Percentiles rank a stretch among this genome's conserved stretches.
These are phyloP conservation scores for Ciconia nigra DNA, from an alignment of 2,797 vertebrate genomes.

Conservation along the genomic window DNA sequence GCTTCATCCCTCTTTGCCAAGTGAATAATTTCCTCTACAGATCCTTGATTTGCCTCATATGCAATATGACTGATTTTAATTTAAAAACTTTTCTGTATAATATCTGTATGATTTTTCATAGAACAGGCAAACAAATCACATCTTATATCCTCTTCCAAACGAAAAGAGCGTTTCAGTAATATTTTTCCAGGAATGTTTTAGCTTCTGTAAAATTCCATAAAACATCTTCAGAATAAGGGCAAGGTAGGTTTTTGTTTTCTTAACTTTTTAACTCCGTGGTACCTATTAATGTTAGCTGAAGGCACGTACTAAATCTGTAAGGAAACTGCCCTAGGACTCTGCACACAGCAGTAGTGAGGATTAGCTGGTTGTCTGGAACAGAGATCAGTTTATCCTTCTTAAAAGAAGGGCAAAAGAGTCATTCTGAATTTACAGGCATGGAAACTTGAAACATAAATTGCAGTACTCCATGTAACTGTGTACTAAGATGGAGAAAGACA, in stretches of 20 bases:
- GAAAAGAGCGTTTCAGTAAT: not conserved
- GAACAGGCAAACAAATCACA: not conserved
- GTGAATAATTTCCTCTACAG: not conserved
- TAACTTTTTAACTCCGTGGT: not conserved
- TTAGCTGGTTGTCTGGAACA: not conserved
- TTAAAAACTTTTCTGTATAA: not conserved
- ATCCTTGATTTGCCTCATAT: not conserved
- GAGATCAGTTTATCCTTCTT: slow-evolving; percentile 20
- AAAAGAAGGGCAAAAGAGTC: slow-evolving; percentile 4
- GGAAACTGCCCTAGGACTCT: not conserved
- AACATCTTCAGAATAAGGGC: not conserved
- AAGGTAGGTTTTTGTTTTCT: not conserved
- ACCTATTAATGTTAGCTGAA: not conserved
- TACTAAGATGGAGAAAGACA: not conserved
- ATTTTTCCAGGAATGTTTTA: not conserved
- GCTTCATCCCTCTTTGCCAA: not conserved
- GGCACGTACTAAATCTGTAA: not conserved
- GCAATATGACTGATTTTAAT: not conserved
- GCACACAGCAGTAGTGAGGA: not conserved
- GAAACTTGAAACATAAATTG: not conserved
- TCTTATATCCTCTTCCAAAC: not conserved
- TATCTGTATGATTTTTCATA: not conserved
- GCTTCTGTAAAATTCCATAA: not conserved
- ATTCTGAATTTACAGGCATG: not conserved
- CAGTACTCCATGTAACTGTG: not conserved